These are phyloP conservation scores for Apostichopus leukothele DNA, from an alignment of 53 echinoderm and acorn worm genomes.

Conservation along the genomic window DNA sequence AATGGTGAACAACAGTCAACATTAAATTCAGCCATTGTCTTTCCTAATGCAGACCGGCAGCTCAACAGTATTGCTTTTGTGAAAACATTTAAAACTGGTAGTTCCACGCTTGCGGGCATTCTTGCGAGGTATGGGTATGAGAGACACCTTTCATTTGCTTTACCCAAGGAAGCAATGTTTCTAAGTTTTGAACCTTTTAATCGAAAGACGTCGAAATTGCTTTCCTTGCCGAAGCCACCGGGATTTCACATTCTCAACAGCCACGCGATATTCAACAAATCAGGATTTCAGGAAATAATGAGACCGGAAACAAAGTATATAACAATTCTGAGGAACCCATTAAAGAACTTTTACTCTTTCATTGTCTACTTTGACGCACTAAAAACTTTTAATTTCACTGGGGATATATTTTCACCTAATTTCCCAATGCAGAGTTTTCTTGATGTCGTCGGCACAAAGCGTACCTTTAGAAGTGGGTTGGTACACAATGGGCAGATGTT, in stretches of 20 bases:
- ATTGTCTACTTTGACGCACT: conserved; percentile 48
- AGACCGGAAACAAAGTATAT: conserved; percentile 66
- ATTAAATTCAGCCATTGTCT: too few species aligned
- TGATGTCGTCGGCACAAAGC: conserved; percentile 37
- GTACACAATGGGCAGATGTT: conserved; percentile 67
- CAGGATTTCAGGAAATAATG: conserved; percentile 53
- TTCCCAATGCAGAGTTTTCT: conserved; percentile 48
- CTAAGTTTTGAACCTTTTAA: neutral
- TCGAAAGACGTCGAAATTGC: neutral
- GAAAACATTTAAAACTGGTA: neutral
- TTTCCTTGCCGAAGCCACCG: neutral
- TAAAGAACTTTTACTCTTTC: conserved; percentile 51
- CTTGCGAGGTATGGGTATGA: conserved; percentile 35
- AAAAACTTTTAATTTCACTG: conserved; percentile 38
- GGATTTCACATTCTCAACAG: conserved; percentile 44
- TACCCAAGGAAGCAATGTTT: neutral
- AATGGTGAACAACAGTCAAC: too few species aligned
- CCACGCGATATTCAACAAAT: conserved; percentile 61
- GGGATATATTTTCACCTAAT: conserved; percentile 8
- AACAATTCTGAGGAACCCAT: conserved; percentile 71
- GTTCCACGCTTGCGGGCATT: conserved; percentile 49
- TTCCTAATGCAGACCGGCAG: too few species aligned
- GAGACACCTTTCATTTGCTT: conserved; percentile 25
- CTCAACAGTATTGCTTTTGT: neutral
- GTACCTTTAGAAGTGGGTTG: conserved; percentile 44